Evolutionary conservation across 2,113 vertebrate species (phyloP).

Genomic region (Centrocercus urophasianus): DNA sequence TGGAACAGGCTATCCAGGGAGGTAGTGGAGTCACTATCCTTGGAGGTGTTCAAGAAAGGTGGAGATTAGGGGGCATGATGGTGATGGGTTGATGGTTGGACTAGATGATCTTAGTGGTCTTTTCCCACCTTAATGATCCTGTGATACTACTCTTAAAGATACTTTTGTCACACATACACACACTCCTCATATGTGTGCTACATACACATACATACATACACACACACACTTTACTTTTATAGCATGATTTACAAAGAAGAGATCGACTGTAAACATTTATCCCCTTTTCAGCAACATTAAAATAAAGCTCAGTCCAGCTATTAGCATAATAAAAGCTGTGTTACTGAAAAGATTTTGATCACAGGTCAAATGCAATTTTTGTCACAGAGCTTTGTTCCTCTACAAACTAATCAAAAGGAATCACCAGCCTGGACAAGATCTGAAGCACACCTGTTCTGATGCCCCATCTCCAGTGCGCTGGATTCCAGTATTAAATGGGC

Average conservation of each 20-base stretch:
- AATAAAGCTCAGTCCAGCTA: neutral
- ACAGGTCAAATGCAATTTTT: neutral
- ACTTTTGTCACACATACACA: neutral
- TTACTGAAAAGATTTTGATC: neutral
- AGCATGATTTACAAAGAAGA: neutral
- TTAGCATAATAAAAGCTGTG: neutral
- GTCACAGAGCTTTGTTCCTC: neutral
- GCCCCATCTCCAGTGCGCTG: neutral
- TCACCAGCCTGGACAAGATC: neutral
- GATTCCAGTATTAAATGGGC: neutral
- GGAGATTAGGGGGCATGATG: no score
- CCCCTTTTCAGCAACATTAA: neutral
- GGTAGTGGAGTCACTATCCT: no score
- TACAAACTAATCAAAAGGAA: neutral
- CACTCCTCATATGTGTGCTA: neutral
- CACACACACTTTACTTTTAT: neutral
- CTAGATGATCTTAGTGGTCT: no score
- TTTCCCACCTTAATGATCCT: no score
- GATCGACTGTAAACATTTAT: neutral
- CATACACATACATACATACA: no score
- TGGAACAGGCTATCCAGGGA: no score
- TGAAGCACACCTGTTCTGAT: neutral
- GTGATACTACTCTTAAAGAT: neutral
- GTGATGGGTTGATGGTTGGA: no score
- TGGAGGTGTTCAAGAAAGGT: no score